Evolutionary conservation across 2,797 vertebrate genomes (phyloP).

Genomic region (Rhyacichthys aspro): DNA sequence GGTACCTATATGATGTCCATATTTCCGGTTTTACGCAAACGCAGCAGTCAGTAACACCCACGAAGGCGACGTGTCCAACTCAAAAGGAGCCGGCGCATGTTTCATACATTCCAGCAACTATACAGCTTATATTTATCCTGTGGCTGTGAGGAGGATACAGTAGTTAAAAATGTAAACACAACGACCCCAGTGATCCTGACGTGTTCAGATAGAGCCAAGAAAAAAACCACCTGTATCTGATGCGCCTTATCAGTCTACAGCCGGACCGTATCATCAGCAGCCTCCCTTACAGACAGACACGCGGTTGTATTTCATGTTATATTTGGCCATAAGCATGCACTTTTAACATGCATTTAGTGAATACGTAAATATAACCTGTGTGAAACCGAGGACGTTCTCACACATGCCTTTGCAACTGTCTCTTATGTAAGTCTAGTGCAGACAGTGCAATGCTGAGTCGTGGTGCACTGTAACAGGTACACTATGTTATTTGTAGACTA

Average conservation of each 20-base stretch:
- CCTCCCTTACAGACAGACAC: not conserved
- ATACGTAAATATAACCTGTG: not conserved
- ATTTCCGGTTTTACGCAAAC: slow-evolving; percentile 16
- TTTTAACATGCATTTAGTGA: not conserved
- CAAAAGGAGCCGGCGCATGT: not conserved
- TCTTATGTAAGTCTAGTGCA: not conserved
- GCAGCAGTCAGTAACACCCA: slow-evolving; percentile 25
- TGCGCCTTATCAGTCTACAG: slow-evolving; percentile 3
- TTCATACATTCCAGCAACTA: not conserved
- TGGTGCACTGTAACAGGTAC: not conserved
- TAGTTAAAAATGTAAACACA: not conserved
- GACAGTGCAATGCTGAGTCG: not conserved
- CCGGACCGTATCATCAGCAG: slow-evolving; percentile 10
- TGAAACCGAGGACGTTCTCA: not conserved
- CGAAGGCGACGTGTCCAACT: slow-evolving; percentile 63
- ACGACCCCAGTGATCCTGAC: not conserved
- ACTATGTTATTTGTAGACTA: not conserved
- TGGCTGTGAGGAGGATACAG: too few relatives aligned
- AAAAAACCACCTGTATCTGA: not conserved
- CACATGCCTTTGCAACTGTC: not conserved
- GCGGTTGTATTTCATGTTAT: not conserved
- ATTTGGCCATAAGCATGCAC: not conserved
- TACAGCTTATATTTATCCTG: too few relatives aligned
- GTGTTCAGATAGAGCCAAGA: too few relatives aligned
- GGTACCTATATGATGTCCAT: not conserved